Conservation (phyloP, 2,888 invertebrate species). For the Platynereis dumerilii region DNA sequence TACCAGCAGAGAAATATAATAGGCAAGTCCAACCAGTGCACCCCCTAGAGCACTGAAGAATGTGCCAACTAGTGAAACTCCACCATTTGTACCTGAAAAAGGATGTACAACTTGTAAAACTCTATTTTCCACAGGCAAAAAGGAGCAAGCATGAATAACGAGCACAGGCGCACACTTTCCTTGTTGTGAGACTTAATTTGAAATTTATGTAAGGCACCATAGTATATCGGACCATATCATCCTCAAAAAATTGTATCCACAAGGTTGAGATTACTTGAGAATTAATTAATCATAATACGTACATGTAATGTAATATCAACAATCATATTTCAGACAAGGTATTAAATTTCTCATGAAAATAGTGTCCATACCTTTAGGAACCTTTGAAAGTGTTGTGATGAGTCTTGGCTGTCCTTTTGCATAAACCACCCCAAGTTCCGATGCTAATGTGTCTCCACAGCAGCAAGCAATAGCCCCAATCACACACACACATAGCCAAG, state of each 20-base stretch:
- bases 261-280: too few species aligned
- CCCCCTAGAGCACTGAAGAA: conserved; percentile 74
- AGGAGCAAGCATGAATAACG: not conserved
- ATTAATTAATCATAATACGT: too few species aligned
- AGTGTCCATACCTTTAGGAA: conserved; percentile 77
- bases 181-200: too few species aligned
- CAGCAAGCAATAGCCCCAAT: conserved; percentile 80
- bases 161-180: too few species aligned
- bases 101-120: too few species aligned
- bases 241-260: too few species aligned
- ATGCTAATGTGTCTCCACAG: conserved; percentile 91
- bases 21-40: conserved; percentile 73
- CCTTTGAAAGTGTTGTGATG: conserved; percentile 76
- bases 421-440: conserved; percentile 82
- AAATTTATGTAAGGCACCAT: too few species aligned
- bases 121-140: too few species aligned
- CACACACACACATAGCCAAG: conserved; percentile 82
- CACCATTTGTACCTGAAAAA: conserved; percentile 84
- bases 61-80: conserved; percentile 71
- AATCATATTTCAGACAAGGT: too few species aligned
- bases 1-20: conserved; percentile 74
- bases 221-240: too few species aligned
- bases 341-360: too few species aligned
- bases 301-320: too few species aligned
- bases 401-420: conserved; percentile 74